A percentile compares a stretch with the other conserved stretches of the same genome.
These are phyloP conservation scores for Octodon degus DNA, from an alignment of 2,113 vertebrate species.

Conservation along the genomic window DNA sequence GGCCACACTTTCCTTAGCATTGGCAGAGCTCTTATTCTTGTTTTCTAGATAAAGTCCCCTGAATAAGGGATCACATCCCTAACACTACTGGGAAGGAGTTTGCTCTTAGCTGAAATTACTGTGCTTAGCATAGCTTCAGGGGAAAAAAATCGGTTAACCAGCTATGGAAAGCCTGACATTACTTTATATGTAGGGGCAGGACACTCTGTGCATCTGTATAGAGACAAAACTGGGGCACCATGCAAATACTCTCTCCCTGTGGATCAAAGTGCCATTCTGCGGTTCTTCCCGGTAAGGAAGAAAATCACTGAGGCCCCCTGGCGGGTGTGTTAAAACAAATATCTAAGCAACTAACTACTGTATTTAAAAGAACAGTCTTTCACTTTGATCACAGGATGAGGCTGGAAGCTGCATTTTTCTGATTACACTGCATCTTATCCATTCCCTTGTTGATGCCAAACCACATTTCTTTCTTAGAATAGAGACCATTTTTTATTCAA, in stretches of 20 bases:
- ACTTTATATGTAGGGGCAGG: background rate
- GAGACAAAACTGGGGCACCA: background rate
- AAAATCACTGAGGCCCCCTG: constrained; percentile 50
- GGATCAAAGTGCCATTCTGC: constrained; percentile 54
- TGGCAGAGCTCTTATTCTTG: background rate
- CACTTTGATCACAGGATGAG: constrained; percentile 42
- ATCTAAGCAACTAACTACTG: background rate
- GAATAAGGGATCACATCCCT: constrained; percentile 1
- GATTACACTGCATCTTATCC: constrained; percentile 55
- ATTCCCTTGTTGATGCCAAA: constrained; percentile 48
- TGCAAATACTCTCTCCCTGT: background rate
- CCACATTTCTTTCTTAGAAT: constrained; percentile 58
- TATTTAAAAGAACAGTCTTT: constrained; percentile 38
- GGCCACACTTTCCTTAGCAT: background rate
- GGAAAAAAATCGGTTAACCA: background rate
- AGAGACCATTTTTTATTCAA: constrained; percentile 52
- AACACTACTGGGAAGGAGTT: background rate
- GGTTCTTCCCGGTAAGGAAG: background rate
- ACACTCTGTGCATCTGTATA: background rate
- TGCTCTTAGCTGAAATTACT: constrained; percentile 19
- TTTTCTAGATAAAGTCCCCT: background rate
- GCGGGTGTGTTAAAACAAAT: constrained; percentile 43
- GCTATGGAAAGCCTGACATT: constrained; percentile 11
- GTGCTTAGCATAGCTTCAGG: constrained; percentile 62
- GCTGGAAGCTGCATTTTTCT: constrained; percentile 62